Conservation (phyloP, 1,140 invertebrate genomes). For the Homarus americanus region DNA sequence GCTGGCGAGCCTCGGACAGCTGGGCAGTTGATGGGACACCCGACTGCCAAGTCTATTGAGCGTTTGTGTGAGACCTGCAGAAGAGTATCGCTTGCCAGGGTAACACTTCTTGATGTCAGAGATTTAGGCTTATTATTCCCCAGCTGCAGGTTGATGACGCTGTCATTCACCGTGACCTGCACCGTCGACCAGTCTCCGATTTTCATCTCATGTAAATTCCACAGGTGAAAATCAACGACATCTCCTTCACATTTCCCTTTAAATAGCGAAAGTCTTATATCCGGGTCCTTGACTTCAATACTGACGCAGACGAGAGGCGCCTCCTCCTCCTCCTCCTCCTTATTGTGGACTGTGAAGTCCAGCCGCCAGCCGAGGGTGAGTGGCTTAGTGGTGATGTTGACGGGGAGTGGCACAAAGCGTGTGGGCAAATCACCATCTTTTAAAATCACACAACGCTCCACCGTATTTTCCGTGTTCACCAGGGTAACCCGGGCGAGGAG, state of each 20-base stretch:
- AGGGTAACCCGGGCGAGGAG: too few species aligned
- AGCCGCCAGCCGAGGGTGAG: neutral
- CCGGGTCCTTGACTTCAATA: neutral
- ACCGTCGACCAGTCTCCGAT: constrained; percentile 3
- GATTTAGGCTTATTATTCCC: neutral
- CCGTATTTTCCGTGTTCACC: neutral
- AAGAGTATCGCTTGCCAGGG: neutral
- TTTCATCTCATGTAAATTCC: neutral
- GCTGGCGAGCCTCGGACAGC: neutral
- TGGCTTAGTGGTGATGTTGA: constrained; percentile 11
- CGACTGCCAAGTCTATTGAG: neutral
- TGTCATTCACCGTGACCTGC: neutral
- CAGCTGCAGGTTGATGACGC: neutral
- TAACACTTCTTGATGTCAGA: neutral
- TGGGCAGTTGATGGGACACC: constrained; percentile 32
- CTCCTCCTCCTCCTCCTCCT: neutral
- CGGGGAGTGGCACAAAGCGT: neutral
- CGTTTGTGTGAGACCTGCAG: neutral
- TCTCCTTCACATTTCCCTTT: neutral
- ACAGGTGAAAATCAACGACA: neutral
- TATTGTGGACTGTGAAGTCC: constrained; percentile 25
- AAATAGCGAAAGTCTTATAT: neutral
- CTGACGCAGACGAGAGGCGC: neutral
- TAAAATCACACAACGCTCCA: neutral
- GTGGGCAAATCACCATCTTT: neutral